phyloP scores from a whole-genome alignment of 2,888 invertebrate genomes.

The Noctua janthina region DNA sequence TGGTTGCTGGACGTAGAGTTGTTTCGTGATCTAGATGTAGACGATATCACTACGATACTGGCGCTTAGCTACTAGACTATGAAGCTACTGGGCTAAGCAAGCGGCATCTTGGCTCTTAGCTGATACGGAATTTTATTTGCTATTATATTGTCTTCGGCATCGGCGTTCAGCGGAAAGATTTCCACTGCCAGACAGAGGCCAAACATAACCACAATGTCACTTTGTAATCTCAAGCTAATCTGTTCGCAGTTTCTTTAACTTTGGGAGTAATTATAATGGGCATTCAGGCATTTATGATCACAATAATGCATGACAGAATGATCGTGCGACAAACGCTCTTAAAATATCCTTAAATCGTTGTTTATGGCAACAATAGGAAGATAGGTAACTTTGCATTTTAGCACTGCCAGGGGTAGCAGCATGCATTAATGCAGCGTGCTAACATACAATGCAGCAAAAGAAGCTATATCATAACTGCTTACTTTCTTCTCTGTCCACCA shows the following conservation, averaged over 20 bases:
- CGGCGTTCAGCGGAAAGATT: too few species aligned
- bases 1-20: conserved; percentile 92
- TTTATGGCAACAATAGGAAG: too few species aligned
- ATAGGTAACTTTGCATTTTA: not conserved
- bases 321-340: not conserved
- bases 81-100: conserved; percentile 35
- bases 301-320: not conserved
- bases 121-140: not conserved
- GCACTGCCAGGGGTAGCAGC: not conserved
- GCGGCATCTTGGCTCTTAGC: not conserved
- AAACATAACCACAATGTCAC: not conserved
- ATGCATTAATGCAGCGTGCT: not conserved
- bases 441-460: not conserved
- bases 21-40: conserved; percentile 86
- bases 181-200: not conserved
- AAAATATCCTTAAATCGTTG: not conserved
- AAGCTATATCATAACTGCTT: not conserved
- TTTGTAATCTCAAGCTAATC: not conserved
- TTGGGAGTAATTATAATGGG: not conserved
- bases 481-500: conserved; percentile 20
- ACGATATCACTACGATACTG: conserved; percentile 67
- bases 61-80: conserved; percentile 34
- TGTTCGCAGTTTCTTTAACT: not conserved
- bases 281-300: not conserved
- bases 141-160: not conserved